Percentiles rank a stretch among this genome's conserved stretches.
Conservation (phyloP, 2,888 invertebrate species). For the Tryphoninae sp. region DNA sequence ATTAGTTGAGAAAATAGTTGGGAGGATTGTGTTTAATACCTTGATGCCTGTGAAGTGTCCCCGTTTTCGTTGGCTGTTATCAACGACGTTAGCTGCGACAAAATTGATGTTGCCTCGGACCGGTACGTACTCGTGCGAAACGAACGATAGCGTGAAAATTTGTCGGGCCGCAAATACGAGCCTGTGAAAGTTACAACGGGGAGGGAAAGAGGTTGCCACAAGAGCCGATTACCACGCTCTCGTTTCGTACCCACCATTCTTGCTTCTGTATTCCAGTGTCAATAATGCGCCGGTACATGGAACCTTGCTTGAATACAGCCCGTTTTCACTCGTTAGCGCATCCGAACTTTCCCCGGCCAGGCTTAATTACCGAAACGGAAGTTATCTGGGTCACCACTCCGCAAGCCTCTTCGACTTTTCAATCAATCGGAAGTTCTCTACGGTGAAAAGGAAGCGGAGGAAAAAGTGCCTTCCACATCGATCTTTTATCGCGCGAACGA, state of each 20-base stretch:
- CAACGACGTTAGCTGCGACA: not conserved
- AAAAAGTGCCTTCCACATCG: not conserved
- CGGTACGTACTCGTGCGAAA: not conserved
- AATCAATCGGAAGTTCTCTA: not conserved
- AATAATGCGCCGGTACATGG: slow-evolving; percentile 5
- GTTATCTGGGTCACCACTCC: slow-evolving; percentile 6
- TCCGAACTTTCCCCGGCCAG: not conserved
- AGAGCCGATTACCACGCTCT: slow-evolving; percentile 6
- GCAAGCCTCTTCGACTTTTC: not conserved
- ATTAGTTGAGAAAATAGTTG: no score
- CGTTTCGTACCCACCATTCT: slow-evolving; percentile 3
- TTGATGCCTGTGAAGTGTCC: no score
- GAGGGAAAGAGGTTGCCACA: not conserved
- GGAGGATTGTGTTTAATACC: no score
- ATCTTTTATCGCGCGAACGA: no score
- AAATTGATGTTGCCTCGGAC: not conserved
- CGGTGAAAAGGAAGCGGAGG: not conserved
- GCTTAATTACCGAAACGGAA: slow-evolving; percentile 4
- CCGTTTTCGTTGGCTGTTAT: no score
- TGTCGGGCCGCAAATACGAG: not conserved
- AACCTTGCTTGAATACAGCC: slow-evolving; percentile 3
- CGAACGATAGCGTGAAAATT: not conserved
- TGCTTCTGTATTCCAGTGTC: slow-evolving; percentile 7
- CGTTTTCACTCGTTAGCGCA: not conserved
- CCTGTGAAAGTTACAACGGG: not conserved